Evolutionary conservation across 2,113 vertebrate species (phyloP).

Genomic region (Esox niger): DNA sequence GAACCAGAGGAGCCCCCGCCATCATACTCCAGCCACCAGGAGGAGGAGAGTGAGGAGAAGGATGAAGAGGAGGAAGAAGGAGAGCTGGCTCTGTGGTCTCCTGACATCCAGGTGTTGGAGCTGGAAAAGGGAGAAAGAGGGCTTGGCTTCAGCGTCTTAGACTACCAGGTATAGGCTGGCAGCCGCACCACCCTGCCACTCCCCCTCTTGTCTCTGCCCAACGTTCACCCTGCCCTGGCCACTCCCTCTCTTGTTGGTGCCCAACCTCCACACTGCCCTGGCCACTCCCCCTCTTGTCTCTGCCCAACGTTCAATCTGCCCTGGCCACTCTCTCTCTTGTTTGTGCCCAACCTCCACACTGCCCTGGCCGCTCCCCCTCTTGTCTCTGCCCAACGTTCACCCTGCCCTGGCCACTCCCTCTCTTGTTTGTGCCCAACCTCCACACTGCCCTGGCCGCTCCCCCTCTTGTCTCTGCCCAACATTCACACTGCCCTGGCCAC

Average conservation of each 20-base stretch:
- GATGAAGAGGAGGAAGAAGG: conserved; percentile 75
- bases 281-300: neutral
- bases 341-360: no score
- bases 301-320: neutral
- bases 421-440: no score
- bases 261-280: neutral
- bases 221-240: no score
- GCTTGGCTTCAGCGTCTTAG: conserved; percentile 96
- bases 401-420: no score
- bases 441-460: neutral
- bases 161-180: conserved; percentile 86
- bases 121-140: conserved; percentile 84
- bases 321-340: no score
- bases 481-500: no score
- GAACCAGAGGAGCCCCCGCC: neutral
- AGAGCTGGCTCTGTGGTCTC: conserved; percentile 90
- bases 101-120: conserved; percentile 81
- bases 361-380: neutral
- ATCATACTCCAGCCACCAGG: conserved; percentile 44
- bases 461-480: neutral
- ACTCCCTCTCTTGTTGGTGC: no score
- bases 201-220: neutral
- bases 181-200: neutral
- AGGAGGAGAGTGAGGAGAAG: conserved; percentile 32
- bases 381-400: neutral